Percentiles rank a stretch among this genome's conserved stretches.
These are phyloP conservation scores for Orestias chungarensis DNA, from an alignment of 2,797 vertebrate species.

Conservation along the genomic window DNA sequence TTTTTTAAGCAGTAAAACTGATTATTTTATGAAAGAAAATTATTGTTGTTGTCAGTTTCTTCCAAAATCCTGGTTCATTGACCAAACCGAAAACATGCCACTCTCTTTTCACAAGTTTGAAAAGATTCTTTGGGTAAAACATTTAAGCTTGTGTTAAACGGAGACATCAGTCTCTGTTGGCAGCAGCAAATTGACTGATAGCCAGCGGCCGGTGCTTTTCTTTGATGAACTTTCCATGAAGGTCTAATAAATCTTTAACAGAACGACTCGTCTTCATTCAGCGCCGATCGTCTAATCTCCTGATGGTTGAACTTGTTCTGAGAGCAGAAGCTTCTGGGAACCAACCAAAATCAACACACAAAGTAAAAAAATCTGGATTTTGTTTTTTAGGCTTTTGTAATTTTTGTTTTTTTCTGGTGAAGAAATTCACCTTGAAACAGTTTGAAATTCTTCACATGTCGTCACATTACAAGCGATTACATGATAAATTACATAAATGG, in stretches of 20 bases:
- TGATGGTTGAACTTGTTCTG: constrained; percentile 8
- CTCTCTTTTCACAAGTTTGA: not conserved
- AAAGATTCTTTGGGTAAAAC: constrained; percentile 20
- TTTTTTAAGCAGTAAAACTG: not conserved
- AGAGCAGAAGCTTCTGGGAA: not conserved
- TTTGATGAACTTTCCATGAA: constrained; percentile 36
- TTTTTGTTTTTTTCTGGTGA: not conserved
- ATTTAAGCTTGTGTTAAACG: constrained; percentile 14
- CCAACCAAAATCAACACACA: not conserved
- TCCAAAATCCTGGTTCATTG: constrained; percentile 17
- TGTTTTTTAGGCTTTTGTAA: not conserved
- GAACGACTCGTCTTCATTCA: constrained; percentile 1
- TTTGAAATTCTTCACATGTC: not conserved
- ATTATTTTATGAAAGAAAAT: constrained; percentile 9
- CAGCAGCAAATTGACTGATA: not conserved
- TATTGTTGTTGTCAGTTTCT: constrained; percentile 19
- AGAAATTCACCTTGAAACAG: not conserved
- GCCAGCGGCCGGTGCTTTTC: not conserved
- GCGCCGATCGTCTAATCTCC: constrained; percentile 11
- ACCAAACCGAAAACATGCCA: not conserved
- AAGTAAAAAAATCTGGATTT: not conserved
- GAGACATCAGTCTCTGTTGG: constrained; percentile 3
- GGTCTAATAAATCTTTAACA: constrained; percentile 37
- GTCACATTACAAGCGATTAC: not conserved
- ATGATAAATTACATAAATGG: not conserved